Percentiles rank a stretch among this genome's conserved stretches.
phyloP scores from a whole-genome alignment of 2,113 vertebrate genomes.

The Crocuta crocuta region DNA sequence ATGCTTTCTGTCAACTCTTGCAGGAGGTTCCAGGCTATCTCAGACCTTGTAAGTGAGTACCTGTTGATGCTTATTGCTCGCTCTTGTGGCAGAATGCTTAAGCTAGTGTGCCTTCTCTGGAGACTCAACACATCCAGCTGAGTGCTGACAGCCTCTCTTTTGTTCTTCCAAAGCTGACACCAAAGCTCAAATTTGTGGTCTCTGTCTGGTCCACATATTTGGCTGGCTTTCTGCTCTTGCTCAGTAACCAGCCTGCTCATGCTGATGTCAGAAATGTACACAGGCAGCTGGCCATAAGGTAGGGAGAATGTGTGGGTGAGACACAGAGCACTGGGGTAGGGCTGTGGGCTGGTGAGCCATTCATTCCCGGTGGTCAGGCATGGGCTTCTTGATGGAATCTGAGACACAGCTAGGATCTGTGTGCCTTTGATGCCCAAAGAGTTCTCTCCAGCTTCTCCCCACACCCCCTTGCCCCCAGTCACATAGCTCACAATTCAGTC shows the following conservation, averaged over 20 bases:
- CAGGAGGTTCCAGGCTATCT: not conserved
- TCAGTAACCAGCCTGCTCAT: not conserved
- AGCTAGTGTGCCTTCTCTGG: not conserved
- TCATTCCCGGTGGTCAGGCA: not conserved
- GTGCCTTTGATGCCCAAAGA: not conserved
- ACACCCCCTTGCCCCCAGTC: not conserved
- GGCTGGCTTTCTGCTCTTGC: not conserved
- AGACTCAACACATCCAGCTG: not conserved
- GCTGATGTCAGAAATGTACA: not conserved
- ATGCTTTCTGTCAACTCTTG: not conserved
- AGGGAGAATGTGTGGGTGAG: not conserved
- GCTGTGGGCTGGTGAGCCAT: not conserved
- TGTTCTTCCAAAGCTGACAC: not conserved
- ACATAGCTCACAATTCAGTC: not conserved
- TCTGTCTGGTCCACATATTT: not conserved
- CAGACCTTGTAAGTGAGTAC: not conserved
- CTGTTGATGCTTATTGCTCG: not conserved
- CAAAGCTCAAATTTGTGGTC: not conserved
- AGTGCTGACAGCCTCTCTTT: not conserved
- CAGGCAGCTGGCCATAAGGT: too few species aligned
- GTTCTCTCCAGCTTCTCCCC: not conserved
- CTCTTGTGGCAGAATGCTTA: not conserved
- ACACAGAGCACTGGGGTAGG: not conserved
- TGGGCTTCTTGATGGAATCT: not conserved
- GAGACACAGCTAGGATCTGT: not conserved